Conservation (phyloP, 1,140 invertebrate genomes). For the Tetramorium parvispinum region DNA sequence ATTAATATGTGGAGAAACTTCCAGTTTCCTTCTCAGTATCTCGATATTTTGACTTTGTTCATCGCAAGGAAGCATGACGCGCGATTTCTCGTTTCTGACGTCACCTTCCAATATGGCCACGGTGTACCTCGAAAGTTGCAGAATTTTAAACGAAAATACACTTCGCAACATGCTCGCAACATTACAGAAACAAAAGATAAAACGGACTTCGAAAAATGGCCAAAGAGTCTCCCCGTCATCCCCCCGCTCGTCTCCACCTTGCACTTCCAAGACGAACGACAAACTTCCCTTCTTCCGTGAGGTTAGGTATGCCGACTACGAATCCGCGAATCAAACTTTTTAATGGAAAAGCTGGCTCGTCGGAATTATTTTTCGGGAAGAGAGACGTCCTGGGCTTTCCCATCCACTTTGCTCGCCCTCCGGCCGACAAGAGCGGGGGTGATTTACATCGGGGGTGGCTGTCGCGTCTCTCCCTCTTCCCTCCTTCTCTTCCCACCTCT, state of each 20-base stretch:
- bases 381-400: conserved; percentile 52
- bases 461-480: neutral
- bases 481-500: neutral
- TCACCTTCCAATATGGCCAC: conserved; percentile 7
- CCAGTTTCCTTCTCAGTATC: neutral
- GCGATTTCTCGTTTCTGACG: conserved; percentile 14
- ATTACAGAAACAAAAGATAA: conserved; percentile 43
- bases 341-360: conserved; percentile 67
- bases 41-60: neutral
- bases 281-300: conserved; percentile 43
- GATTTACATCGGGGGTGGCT: conserved; percentile 70
- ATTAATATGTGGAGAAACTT: neutral
- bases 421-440: conserved; percentile 10
- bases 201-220: conserved; percentile 35
- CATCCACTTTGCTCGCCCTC: conserved; percentile 61
- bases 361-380: conserved; percentile 66
- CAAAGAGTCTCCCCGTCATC: neutral
- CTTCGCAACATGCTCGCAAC: conserved; percentile 26
- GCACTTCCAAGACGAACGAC: conserved; percentile 27
- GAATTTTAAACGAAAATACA: conserved; percentile 52
- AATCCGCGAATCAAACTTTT: conserved; percentile 71
- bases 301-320: conserved; percentile 17
- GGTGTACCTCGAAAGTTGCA: conserved; percentile 10
- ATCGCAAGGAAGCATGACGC: neutral
- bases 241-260: neutral